phyloP scores from a whole-genome alignment of 1,140 invertebrate species.

The Hormaphis cornu region DNA sequence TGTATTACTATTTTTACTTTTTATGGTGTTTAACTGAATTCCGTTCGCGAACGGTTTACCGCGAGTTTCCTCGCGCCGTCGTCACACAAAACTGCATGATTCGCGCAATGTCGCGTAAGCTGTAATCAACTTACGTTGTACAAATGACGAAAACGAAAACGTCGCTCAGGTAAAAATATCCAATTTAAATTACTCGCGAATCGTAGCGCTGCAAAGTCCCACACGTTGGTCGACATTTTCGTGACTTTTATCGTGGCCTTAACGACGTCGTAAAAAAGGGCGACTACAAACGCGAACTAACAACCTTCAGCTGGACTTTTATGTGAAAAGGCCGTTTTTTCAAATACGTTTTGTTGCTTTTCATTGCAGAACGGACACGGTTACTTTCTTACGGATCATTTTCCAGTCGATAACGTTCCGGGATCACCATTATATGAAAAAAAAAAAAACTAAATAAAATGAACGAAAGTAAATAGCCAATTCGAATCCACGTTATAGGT shows the following conservation, averaged over 20 bases:
- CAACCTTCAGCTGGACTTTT: too few species aligned
- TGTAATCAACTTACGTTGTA: too few species aligned
- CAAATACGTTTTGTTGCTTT: not conserved
- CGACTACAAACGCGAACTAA: not conserved
- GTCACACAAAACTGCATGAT: too few species aligned
- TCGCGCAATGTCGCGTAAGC: too few species aligned
- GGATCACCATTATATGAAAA: not conserved
- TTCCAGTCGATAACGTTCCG: constrained; percentile 6
- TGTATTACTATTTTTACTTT: too few species aligned
- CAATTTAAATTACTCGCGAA: not conserved
- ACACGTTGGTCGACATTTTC: too few species aligned
- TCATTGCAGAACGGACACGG: not conserved
- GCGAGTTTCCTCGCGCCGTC: too few species aligned
- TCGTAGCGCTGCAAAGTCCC: too few species aligned
- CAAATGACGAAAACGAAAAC: not conserved
- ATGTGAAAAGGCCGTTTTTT: not conserved
- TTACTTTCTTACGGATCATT: not conserved
- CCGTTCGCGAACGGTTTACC: too few species aligned
- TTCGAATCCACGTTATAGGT: too few species aligned
- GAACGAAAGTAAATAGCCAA: too few species aligned
- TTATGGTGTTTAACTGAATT: too few species aligned
- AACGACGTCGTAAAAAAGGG: constrained; percentile 4
- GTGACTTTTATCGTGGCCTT: not conserved
- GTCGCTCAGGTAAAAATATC: not conserved
- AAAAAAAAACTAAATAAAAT: not conserved